A percentile compares a stretch with the other conserved stretches of the same genome.
phyloP scores from a whole-genome alignment of 2,113 vertebrate species.

The Cottus gobio region DNA sequence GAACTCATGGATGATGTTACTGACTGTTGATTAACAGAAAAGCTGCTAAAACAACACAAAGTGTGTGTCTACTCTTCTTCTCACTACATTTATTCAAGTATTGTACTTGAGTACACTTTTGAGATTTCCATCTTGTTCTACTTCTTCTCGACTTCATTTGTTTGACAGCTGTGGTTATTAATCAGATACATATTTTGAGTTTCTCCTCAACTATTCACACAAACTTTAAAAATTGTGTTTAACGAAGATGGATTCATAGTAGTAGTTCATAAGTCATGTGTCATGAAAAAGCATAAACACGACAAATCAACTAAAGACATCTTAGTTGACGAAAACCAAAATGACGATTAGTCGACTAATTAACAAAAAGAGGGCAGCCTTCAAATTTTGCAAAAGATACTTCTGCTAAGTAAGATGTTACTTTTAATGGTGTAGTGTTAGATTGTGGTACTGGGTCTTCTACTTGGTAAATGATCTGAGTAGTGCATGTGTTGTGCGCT shows the following conservation, averaged over 20 bases:
- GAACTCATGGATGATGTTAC: neutral
- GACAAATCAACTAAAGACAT: neutral
- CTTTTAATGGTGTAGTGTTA: neutral
- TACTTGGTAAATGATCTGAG: neutral
- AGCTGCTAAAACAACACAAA: neutral
- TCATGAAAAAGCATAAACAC: neutral
- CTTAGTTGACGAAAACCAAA: too few relatives aligned
- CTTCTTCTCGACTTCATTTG: neutral
- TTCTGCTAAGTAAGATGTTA: neutral
- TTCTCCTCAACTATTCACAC: neutral
- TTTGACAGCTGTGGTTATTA: neutral
- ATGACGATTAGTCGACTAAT: neutral
- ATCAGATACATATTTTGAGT: neutral
- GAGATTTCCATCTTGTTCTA: neutral
- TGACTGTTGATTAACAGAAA: neutral
- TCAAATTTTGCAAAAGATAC: neutral
- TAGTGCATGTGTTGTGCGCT: neutral
- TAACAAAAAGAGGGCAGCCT: neutral
- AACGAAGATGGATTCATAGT: neutral
- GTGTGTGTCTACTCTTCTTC: neutral
- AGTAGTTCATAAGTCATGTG: too few relatives aligned
- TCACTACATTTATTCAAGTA: neutral
- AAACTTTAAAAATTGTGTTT: neutral
- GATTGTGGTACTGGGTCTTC: neutral
- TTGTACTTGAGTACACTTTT: neutral